Conservation (phyloP, 2,797 vertebrate genomes). For the Dendrocincla fuliginosa region DNA sequence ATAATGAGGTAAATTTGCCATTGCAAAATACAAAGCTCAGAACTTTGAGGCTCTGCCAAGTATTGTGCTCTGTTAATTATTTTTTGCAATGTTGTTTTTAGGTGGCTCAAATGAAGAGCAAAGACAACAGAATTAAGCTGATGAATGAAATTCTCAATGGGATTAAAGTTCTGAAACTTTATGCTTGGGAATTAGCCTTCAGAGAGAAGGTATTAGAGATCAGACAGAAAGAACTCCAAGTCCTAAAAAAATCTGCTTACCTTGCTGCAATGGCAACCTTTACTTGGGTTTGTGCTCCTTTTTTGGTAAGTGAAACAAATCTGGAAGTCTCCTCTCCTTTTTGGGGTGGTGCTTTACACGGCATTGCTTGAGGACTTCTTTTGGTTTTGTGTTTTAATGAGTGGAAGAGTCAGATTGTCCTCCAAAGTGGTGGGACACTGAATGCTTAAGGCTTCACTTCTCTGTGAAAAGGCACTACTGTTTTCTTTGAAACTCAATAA, state of each 20-base stretch:
- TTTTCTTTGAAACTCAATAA: background rate
- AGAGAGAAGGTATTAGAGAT: conserved; percentile 90
- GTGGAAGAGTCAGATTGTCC: background rate
- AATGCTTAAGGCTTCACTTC: background rate
- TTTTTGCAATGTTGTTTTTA: conserved; percentile 63
- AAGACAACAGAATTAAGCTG: conserved; percentile 95
- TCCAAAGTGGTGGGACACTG: background rate
- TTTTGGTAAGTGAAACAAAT: conserved; percentile 86
- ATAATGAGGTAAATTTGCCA: conserved; percentile 44
- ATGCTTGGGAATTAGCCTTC: conserved; percentile 97
- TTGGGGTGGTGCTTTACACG: background rate
- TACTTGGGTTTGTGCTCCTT: conserved; percentile 97
- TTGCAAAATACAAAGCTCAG: conserved; percentile 46
- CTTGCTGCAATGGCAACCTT: conserved; percentile 90
- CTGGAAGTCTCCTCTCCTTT: background rate
- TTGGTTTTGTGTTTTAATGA: background rate
- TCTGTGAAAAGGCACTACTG: background rate
- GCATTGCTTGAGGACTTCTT: background rate
- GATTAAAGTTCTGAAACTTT: conserved; percentile 96
- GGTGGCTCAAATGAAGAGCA: conserved; percentile 98
- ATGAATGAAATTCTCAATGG: conserved; percentile 98
- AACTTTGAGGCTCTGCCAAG: conserved; percentile 34
- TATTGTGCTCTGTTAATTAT: conserved; percentile 31
- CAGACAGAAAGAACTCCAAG: conserved; percentile 87
- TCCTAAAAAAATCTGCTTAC: conserved; percentile 91